Evolutionary conservation across 2,113 vertebrate genomes (phyloP).

Genomic region (Brachypteracias leptosomus): DNA sequence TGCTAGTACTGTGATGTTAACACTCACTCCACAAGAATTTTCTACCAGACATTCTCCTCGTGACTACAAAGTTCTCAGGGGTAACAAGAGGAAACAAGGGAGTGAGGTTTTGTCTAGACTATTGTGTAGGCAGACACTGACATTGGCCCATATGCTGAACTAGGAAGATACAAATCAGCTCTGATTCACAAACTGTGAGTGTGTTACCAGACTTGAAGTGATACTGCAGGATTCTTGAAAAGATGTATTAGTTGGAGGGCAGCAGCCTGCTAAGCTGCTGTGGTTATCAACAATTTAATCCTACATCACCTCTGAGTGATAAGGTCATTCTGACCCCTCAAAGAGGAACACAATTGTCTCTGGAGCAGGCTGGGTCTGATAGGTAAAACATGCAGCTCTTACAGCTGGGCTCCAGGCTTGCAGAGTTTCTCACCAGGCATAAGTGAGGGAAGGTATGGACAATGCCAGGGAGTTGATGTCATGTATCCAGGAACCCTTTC

Average conservation of each 20-base stretch:
- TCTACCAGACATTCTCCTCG: not conserved
- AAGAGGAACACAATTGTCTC: not conserved
- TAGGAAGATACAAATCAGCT: not conserved
- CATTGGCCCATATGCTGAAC: not conserved
- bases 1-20: not conserved
- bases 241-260: not conserved
- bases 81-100: not conserved
- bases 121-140: not conserved
- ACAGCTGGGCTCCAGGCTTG: not conserved
- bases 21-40: not conserved
- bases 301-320: not conserved
- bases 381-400: not conserved
- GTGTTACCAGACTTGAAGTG: not conserved
- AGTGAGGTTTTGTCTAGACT: not conserved
- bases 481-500: not conserved
- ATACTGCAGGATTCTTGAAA: not conserved
- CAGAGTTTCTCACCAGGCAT: not conserved
- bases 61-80: not conserved
- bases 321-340: not conserved
- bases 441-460: not conserved
- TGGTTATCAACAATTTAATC: slow-evolving; percentile 4
- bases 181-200: not conserved
- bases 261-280: not conserved
- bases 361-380: not conserved
- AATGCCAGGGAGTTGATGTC: not conserved